phyloP scores from a whole-genome alignment of 2,797 vertebrate genomes.

The Galagoides demidoff region DNA sequence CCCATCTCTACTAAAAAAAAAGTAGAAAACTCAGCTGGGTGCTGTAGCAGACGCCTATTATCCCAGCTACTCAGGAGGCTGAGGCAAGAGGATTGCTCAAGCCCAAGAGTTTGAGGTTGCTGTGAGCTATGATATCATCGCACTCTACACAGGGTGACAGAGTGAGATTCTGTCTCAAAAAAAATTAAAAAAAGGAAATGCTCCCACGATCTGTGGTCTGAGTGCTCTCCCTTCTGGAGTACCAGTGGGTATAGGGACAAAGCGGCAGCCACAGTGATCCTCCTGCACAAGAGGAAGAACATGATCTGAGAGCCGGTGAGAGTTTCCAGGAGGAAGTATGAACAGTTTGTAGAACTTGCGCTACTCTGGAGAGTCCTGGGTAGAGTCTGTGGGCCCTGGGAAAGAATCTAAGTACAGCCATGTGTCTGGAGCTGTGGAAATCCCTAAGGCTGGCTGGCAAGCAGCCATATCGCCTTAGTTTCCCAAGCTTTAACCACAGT shows the following conservation, averaged over 20 bases:
- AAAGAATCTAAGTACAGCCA: neutral
- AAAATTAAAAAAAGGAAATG: no score
- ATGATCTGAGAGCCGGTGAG: neutral
- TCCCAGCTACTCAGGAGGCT: no score
- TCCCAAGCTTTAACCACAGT: neutral
- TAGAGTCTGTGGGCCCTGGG: neutral
- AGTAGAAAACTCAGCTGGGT: no score
- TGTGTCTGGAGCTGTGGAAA: accelerated
- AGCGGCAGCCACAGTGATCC: neutral
- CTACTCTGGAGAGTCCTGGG: neutral
- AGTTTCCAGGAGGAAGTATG: neutral
- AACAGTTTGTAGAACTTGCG: neutral
- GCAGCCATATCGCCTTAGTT: no score
- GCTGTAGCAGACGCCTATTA: no score
- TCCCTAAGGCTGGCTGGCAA: neutral
- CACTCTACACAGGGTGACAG: no score
- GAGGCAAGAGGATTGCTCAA: no score
- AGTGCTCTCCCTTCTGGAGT: neutral
- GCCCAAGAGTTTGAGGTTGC: no score
- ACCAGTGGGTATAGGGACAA: neutral
- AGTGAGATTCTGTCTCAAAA: no score
- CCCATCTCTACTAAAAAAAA: no score
- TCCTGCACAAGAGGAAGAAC: neutral
- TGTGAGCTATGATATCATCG: no score
- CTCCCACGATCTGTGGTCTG: neutral